Evolutionary conservation across 2,113 vertebrate species (phyloP).

Genomic region (Agelaius phoeniceus): DNA sequence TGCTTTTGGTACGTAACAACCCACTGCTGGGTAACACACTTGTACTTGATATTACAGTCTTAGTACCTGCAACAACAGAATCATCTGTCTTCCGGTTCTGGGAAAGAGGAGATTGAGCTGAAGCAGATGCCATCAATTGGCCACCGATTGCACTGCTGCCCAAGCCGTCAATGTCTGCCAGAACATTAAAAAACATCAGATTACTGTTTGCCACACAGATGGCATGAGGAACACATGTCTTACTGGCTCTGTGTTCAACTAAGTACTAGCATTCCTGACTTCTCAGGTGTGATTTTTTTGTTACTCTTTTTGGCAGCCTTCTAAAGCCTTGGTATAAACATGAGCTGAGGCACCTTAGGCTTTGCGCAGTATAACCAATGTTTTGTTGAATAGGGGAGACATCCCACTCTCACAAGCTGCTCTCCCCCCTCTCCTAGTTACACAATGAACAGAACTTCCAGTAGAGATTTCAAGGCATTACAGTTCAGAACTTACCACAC

Average conservation of each 20-base stretch:
- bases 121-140: constrained; percentile 86
- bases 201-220: neutral
- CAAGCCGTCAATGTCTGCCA: constrained; percentile 91
- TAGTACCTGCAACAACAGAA: constrained; percentile 84
- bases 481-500: neutral
- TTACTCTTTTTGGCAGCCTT: neutral
- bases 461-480: neutral
- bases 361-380: neutral
- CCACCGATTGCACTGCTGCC: constrained; percentile 93
- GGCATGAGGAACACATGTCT: neutral
- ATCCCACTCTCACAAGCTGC: neutral
- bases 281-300: neutral
- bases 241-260: neutral
- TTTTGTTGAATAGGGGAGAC: neutral
- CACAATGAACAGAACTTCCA: neutral
- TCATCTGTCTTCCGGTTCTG: constrained; percentile 80
- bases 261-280: neutral
- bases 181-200: neutral
- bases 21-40: neutral
- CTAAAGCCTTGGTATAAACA: neutral
- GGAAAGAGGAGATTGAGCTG: constrained; percentile 81
- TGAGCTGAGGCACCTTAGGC: neutral
- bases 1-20: neutral
- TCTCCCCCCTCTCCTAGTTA: neutral
- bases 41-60: neutral